Conservation (phyloP, 2,888 invertebrate species). For the Eilema griseolum region DNA sequence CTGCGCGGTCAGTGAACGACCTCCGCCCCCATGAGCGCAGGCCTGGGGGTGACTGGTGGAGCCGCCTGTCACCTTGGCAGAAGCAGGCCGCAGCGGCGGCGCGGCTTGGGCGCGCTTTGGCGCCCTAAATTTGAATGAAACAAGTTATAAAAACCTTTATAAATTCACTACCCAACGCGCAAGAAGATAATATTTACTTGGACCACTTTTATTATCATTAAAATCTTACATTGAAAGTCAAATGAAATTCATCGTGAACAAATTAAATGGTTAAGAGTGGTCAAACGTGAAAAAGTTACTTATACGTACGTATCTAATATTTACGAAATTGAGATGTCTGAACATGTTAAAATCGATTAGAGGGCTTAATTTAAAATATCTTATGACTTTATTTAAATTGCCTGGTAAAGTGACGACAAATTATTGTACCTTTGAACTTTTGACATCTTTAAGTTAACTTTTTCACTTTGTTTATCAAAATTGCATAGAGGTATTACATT, state of each 20-base stretch:
- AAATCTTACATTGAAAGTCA: slow-evolving; percentile 17
- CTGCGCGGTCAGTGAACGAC: too few relatives aligned
- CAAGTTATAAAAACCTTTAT: background rate
- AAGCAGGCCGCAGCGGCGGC: too few relatives aligned
- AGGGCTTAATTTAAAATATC: slow-evolving; percentile 13
- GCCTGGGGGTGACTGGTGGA: too few relatives aligned
- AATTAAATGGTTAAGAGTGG: slow-evolving; percentile 39
- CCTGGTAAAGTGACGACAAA: background rate
- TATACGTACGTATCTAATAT: slow-evolving; percentile 32
- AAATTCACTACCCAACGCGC: background rate
- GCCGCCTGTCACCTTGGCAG: too few relatives aligned
- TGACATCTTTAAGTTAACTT: too few relatives aligned
- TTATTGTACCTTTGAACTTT: too few relatives aligned
- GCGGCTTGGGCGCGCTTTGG: too few relatives aligned
- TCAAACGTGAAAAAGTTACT: slow-evolving; percentile 52
- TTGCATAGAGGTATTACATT: too few relatives aligned
- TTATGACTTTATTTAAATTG: background rate
- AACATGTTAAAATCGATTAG: slow-evolving; percentile 35
- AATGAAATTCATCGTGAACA: slow-evolving; percentile 45
- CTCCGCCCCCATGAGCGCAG: too few relatives aligned
- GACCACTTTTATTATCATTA: background rate
- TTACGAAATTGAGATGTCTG: slow-evolving; percentile 40
- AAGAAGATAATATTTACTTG: background rate
- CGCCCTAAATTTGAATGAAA: background rate
- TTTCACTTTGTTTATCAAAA: too few relatives aligned